Conservation (phyloP, 2,797 vertebrate genomes). For the Peromyscus attwateri region DNA sequence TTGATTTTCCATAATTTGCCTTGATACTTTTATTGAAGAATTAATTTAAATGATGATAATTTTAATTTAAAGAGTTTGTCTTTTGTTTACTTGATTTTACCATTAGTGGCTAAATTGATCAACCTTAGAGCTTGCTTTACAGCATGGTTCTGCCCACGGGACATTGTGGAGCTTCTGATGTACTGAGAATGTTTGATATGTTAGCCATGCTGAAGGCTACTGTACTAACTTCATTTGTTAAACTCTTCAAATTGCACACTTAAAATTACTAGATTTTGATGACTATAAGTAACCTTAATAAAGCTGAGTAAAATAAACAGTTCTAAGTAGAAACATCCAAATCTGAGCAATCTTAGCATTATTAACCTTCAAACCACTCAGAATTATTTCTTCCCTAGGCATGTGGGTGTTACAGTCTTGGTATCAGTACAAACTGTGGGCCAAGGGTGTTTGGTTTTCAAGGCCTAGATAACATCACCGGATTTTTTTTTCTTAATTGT, state of each 20-base stretch:
- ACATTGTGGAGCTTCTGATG: background rate
- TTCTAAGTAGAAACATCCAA: background rate
- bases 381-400: background rate
- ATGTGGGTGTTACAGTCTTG: background rate
- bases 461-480: background rate
- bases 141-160: background rate
- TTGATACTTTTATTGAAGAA: constrained; percentile 17
- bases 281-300: background rate
- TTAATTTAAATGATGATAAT: constrained; percentile 12
- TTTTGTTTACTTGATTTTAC: constrained; percentile 30
- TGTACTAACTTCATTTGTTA: background rate
- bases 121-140: constrained; percentile 13
- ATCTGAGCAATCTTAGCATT: background rate
- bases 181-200: background rate
- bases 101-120: constrained; percentile 16
- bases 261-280: constrained; percentile 17
- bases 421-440: too few relatives aligned
- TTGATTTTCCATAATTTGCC: constrained; percentile 36
- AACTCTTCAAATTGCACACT: background rate
- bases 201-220: background rate
- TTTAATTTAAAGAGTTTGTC: background rate
- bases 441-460: background rate
- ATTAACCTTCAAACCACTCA: background rate
- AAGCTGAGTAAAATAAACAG: constrained; percentile 39
- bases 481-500: background rate